Base-by-base conservation (phyloP, 2,888 invertebrate species). In the Pristionchus japonicus region DNA sequence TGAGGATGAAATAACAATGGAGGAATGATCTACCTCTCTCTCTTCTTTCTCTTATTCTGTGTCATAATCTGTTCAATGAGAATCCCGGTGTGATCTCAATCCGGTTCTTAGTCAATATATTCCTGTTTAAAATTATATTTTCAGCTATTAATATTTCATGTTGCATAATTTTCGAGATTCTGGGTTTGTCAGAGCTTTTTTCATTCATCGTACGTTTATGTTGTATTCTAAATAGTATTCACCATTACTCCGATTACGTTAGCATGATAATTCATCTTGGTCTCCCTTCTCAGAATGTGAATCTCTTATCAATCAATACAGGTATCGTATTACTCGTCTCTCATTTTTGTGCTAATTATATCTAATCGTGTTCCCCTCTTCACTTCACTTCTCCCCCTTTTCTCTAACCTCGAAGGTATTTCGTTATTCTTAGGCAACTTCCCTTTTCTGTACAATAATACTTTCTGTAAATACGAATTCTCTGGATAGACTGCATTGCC, bases 201-300 rank as follows among this genome's bases (percentile, higher is more conserved):
- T 43, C 4, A 70, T 40, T 20, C 74, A 37, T 13, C 37, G 40
- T n/a, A 20, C 43, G 11, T n/a, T 13, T 43, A 3, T 47, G 11
- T 77, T 77, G 40, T 47, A 3, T 43, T 77, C 40, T 40, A 77
- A 27, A 13, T 77, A 27, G 52, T 52, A 43, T 34, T 52, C 7
- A 23, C 31, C 52, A 15, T 49, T 80, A 43, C 37, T 83, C 52
- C 20, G 23, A 7, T 70, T 70, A 23, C 20, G 13, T 77, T 77
- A 77, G 77, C 77, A 77, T 77, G 77, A 77, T 77, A 77, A 77
- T 47, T 77, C 77, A 47, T 70, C 77, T 40, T 77, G 77, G 77
- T 77, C 77, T 77, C 77, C 15, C n/a, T 23, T 40, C 77, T 77
- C 82, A 34, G 52, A 52, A 31, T 52, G 20, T 2, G 82, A 52